phyloP scores from a whole-genome alignment of 1,140 invertebrate species.

The Ganaspis sp. region DNA sequence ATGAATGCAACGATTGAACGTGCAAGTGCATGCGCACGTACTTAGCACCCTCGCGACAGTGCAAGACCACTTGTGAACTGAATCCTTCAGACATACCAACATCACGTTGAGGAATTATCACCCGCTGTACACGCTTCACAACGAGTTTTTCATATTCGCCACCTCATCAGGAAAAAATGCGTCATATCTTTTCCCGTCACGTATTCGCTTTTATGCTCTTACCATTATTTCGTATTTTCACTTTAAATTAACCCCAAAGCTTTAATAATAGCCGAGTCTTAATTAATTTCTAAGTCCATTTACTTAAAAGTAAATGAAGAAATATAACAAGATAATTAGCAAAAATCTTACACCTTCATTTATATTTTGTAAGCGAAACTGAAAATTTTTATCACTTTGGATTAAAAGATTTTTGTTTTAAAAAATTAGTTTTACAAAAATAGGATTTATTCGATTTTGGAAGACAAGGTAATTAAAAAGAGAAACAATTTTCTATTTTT shows the following conservation, averaged over 20 bases:
- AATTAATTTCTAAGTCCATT: too few relatives aligned
- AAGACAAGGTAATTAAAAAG: too few relatives aligned
- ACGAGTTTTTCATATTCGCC: constrained; percentile 7
- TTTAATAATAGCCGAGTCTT: neutral
- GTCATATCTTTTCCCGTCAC: neutral
- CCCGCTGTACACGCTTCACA: constrained; percentile 17
- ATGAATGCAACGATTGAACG: constrained; percentile 39
- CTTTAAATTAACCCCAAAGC: neutral
- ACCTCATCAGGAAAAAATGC: neutral
- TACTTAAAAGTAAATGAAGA: too few relatives aligned
- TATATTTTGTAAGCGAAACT: too few relatives aligned
- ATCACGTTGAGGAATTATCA: constrained; percentile 44
- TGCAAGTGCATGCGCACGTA: constrained; percentile 58
- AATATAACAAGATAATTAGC: too few relatives aligned
- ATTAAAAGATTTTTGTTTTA: too few relatives aligned
- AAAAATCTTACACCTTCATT: too few relatives aligned
- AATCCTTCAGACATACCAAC: constrained; percentile 62
- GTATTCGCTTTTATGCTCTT: neutral
- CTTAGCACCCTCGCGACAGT: constrained; percentile 55
- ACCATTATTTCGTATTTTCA: neutral
- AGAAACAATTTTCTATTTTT: too few relatives aligned
- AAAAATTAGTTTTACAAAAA: too few relatives aligned
- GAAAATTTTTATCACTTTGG: too few relatives aligned
- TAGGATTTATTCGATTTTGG: too few relatives aligned
- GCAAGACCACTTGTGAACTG: constrained; percentile 58